A percentile compares a stretch with the other conserved stretches of the same genome.
These are phyloP conservation scores for Pyrrhia umbra DNA, from an alignment of 2,888 invertebrate genomes.

Conservation along the genomic window DNA sequence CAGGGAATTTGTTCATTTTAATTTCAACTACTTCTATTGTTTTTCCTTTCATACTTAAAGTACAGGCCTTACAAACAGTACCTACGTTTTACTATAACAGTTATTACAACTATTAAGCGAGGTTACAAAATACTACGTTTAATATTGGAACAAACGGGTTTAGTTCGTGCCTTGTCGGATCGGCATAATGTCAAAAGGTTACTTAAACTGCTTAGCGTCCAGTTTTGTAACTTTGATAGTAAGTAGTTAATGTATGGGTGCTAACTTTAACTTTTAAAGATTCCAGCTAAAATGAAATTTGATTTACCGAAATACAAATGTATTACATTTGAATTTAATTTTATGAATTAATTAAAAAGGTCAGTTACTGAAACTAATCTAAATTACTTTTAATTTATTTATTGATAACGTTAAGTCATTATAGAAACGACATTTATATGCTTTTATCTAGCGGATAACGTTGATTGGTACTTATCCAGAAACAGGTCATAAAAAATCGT, in stretches of 20 bases:
- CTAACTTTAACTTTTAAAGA: conserved; percentile 4
- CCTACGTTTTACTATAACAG: not conserved
- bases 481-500: too few relatives aligned
- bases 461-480: too few relatives aligned
- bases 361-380: not conserved
- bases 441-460: too few relatives aligned
- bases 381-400: too few relatives aligned
- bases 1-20: too few relatives aligned
- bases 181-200: conserved; percentile 59
- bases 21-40: not conserved
- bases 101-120: not conserved
- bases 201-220: conserved; percentile 46
- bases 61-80: not conserved
- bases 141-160: conserved; percentile 46
- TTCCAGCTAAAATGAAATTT: not conserved
- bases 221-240: conserved; percentile 42
- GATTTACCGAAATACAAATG: not conserved
- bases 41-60: not conserved
- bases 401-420: too few relatives aligned
- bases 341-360: not conserved
- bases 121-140: conserved; percentile 41
- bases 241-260: conserved; percentile 31
- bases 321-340: not conserved
- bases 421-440: too few relatives aligned
- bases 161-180: conserved; percentile 49